Conservation (phyloP, 2,797 vertebrate species). For the Sebastes paucispinis region DNA sequence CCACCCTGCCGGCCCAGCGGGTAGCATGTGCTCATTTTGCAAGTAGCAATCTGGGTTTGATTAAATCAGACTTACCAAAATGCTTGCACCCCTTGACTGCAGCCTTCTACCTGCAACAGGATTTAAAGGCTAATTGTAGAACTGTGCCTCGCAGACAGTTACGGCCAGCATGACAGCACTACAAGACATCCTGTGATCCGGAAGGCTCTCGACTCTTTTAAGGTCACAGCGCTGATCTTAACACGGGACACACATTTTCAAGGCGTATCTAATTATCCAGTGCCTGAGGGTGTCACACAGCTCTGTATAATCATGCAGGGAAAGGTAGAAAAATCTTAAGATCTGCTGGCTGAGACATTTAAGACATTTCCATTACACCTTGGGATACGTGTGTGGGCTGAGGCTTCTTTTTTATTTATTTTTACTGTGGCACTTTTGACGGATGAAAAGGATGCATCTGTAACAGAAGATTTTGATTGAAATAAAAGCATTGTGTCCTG, state of each 20-base stretch:
- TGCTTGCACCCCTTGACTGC: not conserved
- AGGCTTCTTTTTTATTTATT: not conserved
- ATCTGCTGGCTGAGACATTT: not conserved
- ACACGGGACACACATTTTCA: constrained; percentile 14
- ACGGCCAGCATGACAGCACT: not conserved
- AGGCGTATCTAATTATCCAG: constrained; percentile 32
- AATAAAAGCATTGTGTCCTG: not conserved
- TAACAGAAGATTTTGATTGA: not conserved
- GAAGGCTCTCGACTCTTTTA: constrained; percentile 13
- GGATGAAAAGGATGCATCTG: not conserved
- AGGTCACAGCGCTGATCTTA: constrained; percentile 47
- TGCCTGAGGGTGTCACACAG: constrained; percentile 6
- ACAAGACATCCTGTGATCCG: constrained; percentile 16
- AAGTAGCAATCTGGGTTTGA: constrained; percentile 55
- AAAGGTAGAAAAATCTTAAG: not conserved
- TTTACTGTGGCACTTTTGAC: not conserved
- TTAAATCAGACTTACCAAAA: constrained; percentile 45
- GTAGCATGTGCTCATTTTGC: constrained; percentile 34
- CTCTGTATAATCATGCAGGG: not conserved
- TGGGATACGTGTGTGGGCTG: not conserved
- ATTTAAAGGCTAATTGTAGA: constrained; percentile 50
- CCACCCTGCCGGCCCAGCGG: constrained; percentile 26
- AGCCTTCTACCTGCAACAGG: constrained; percentile 28
- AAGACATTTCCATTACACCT: constrained; percentile 19
- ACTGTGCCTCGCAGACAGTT: not conserved